Base-by-base conservation (phyloP, 2,888 invertebrate genomes). In the Drosophila tripunctata region DNA sequence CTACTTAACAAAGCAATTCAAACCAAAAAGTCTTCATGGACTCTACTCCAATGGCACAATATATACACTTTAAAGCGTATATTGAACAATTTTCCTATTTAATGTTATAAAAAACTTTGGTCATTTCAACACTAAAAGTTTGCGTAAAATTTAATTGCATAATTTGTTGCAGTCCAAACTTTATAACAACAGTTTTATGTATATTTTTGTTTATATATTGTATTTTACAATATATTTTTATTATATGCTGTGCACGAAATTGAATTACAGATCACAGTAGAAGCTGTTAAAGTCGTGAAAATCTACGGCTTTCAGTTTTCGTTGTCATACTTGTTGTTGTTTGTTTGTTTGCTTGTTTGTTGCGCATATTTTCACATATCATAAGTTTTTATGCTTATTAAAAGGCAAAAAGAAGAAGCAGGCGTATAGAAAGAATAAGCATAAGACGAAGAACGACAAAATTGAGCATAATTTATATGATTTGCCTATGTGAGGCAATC, bases 361-460 rank as follows among this genome's bases (percentile, higher is more conserved):
- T 88, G 85, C 88, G 89, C 88, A 88, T 88, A 90, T 91, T 90
- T 91, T 91, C 90, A 91, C 91, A 91, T 91, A 85, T 90, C 91
- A 91, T 91, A 90, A 91, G 90, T 90, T 91, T 91, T 91, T 91
- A 91, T 88, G 89, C 83, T 85, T 83, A 88, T 84, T 83, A 87
- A 87, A 87, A 70, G 86, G 71, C 87, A 84, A 75, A 57, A 60
- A 36, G 35, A 31, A 67, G 15, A 24, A 38, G 31, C 3, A 33
- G 21, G n/a, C n/a, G n/a, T n/a, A n/a, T n/a, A 84, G 71, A 57
- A 60, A 36, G 35, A 31, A 67, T 12, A 24, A 38, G 31, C 3
- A 33, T 14, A 40, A 7, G 30, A 21, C 4, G 21, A 6, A 21
- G 19, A 67, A 33, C 15, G 58, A 24, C n/a, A 78, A 71, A 70